Base-by-base conservation (phyloP, 1,140 invertebrate species). In the Andrena cerasifolii region DNA sequence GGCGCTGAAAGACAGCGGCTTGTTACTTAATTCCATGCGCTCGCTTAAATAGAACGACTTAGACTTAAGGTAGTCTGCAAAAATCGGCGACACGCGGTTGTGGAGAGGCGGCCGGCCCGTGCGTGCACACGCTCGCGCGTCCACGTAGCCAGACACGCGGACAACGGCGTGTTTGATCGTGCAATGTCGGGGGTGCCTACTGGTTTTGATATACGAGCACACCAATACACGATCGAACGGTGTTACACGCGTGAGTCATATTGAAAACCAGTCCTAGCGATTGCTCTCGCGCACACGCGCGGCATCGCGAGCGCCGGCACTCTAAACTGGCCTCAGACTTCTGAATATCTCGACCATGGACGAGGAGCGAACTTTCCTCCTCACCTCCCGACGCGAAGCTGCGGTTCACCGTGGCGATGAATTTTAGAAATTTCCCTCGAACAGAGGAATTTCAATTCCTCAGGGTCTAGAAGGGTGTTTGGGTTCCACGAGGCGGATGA, bases 161-260 rank as follows among this genome's bases (percentile, higher is more conserved):
- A 58, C 73, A 67, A 53, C 71, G 74, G 81, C 82, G 79, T 84
- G 58, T 76, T 84, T 80, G 88, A 89, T 89, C 88, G 87, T 84
- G 83, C 88, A 83, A 90, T 85, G 86, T 90, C 89, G 90, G 91
- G 90, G 89, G 89, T 90, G 90, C 89, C 90, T 92, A 92, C 91
- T 92, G 91, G 91, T 90, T 91, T 92, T 92, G 91, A 92, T 91
- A 92, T 92, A 92, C 89, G 91, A 91, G 90, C 89, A 81, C 89
- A 90, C 90, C 81, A 87, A 88, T 87, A 89, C 86, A 86, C 85
- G 86, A 84, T 88, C 87, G 87, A 87, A 83, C 85, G 78, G 83
- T 74, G 87, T 88, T 86, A 87, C 89, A 88, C 88, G 84, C 86
- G 84, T 90, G 90, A 91, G 84, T 91, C 89, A 91, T 90, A 86